Evolutionary conservation across 2,888 invertebrate genomes (phyloP).

Genomic region (Blera fallax): DNA sequence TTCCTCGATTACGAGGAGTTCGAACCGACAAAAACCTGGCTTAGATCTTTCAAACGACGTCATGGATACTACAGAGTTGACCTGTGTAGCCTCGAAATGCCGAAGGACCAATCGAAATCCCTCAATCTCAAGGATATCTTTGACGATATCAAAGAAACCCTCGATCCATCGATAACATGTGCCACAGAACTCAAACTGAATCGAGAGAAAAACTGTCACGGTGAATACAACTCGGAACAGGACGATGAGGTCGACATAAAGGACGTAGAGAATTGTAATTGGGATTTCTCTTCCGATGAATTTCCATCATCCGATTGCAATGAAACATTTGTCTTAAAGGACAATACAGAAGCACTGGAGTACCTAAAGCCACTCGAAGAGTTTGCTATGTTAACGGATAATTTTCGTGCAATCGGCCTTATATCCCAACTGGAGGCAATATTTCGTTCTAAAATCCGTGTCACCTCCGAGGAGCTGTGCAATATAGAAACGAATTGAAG

Average conservation of each 20-base stretch:
- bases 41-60: slow-evolving; percentile 54
- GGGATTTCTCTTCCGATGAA: slow-evolving; percentile 45
- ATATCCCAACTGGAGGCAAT: slow-evolving; percentile 79
- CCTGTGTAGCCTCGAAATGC: slow-evolving; percentile 19
- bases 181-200: slow-evolving; percentile 30
- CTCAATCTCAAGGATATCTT: slow-evolving; percentile 53
- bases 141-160: slow-evolving; percentile 44
- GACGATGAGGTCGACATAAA: slow-evolving; percentile 25
- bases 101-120: slow-evolving; percentile 38
- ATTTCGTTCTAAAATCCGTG: slow-evolving; percentile 73
- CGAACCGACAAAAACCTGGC: slow-evolving; percentile 60
- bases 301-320: slow-evolving; percentile 29
- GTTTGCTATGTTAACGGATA: slow-evolving; percentile 79
- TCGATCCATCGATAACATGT: slow-evolving; percentile 27
- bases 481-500: slow-evolving; percentile 3
- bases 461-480: neutral
- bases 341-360: slow-evolving; percentile 76
- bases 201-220: neutral
- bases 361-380: slow-evolving; percentile 79
- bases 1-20: slow-evolving; percentile 67
- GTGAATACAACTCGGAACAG: neutral
- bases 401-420: slow-evolving; percentile 80
- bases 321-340: slow-evolving; percentile 32
- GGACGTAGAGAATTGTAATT: neutral
- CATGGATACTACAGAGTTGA: slow-evolving; percentile 62